Evolutionary conservation across 2,797 vertebrate genomes (phyloP).

Genomic region (Muscicapa comitata): DNA sequence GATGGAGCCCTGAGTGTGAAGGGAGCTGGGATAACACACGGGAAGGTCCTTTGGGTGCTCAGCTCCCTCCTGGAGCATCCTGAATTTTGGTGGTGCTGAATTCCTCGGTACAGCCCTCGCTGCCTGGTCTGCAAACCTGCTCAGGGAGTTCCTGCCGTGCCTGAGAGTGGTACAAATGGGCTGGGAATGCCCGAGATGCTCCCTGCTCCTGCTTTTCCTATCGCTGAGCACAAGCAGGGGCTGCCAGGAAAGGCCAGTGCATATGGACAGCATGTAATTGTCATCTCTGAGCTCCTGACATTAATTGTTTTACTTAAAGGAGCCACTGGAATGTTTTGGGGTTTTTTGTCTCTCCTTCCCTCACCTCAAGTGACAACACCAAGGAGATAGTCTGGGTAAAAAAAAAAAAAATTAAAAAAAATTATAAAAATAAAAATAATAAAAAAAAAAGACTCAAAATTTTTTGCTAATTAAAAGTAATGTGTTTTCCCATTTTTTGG

Average conservation of each 20-base stretch:
- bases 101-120: not conserved
- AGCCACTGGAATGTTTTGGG: constrained; percentile 28
- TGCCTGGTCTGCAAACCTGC: not conserved
- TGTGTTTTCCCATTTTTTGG: constrained; percentile 80
- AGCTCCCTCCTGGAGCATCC: not conserved
- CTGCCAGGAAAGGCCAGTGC: constrained; percentile 75
- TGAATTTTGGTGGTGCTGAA: not conserved
- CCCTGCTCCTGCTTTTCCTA: constrained; percentile 70
- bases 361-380: constrained; percentile 14
- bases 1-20: not conserved
- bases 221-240: constrained; percentile 67
- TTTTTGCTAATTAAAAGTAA: constrained; percentile 83
- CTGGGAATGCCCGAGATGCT: constrained; percentile 38
- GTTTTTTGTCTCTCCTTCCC: not conserved
- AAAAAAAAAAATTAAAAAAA: not conserved
- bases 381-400: constrained; percentile 16
- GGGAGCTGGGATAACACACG: not conserved
- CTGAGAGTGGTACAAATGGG: not conserved
- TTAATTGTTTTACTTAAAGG: constrained; percentile 73
- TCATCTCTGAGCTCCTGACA: constrained; percentile 73
- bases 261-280: constrained; percentile 76
- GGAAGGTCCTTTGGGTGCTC: not conserved
- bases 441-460: constrained; percentile 20
- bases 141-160: not conserved
- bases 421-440: not conserved